Base-by-base conservation (phyloP, 1,140 invertebrate species). In the Bursaphelenchus mucronatus region DNA sequence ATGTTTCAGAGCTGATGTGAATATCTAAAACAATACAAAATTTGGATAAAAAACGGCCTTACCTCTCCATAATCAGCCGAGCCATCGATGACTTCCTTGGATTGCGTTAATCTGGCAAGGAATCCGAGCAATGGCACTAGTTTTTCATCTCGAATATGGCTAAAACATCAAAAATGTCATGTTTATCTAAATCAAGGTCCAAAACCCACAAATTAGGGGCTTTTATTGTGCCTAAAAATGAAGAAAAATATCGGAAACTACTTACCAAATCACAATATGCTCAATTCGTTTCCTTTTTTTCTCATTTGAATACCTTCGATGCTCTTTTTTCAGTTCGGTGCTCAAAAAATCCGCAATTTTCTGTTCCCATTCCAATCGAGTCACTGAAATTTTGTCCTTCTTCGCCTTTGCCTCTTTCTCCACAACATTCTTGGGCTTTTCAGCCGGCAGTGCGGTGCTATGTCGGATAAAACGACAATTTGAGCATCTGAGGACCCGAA, bases 1-100 rank as follows among this genome's bases (percentile, higher is more conserved):
- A 13, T 13, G 45, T 39, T 59, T 59, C 21, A 59, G 40, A 3
- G 57, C 11, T 5, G 45, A 15, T 11, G 30, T 30, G 30, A 59
- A 59, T 13, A 59, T 59, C 57, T 59, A 39, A 39, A 59, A 40
- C 15, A n/a, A 39, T 44, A n/a, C n/a, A 59, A 41, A 44, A 17
- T 54, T 54, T 7, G 3, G 8, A 50, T 19, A 40, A 59, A 39
- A 10, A 59, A 43, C 47, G 45, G 3, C 1, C 57, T 7, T 43
- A 39, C n/a, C 45, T 45, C 13, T 59, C 41, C 11, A 39, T 39
- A 50, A 30, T 17, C 30, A 4, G 40, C 54, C 13, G 13, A n/a
- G 13, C 54, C n/a, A 39, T 21, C 54, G 54, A 39, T 55, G 1
- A 55, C n/a, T n/a, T n/a, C 54, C 6, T 55, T 55, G 54, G 30